Evolutionary conservation across 2,888 invertebrate species (phyloP).

Genomic region (Escarpia spicata): DNA sequence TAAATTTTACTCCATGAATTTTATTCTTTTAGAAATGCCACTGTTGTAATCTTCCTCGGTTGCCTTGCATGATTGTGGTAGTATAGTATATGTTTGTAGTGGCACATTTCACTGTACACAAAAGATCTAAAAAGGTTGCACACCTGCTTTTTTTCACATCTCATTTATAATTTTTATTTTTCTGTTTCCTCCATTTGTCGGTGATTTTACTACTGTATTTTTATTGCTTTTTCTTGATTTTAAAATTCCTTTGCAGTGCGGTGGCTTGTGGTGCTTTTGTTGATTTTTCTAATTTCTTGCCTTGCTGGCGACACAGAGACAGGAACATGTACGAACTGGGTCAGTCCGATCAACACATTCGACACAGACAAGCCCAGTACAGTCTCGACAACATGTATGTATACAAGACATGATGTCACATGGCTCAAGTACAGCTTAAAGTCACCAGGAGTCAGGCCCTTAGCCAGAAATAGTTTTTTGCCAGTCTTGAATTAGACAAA

Average conservation of each 20-base stretch:
- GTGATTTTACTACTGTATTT: not conserved
- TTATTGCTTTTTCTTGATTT: not conserved
- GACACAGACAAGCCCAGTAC: conserved; percentile 52
- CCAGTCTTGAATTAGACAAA: too few relatives aligned
- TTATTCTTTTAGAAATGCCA: too few relatives aligned
- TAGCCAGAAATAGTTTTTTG: too few relatives aligned
- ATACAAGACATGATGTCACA: not conserved
- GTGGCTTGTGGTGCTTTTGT: not conserved
- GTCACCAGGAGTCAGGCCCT: too few relatives aligned
- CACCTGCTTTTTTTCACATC: not conserved
- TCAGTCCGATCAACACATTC: conserved; percentile 49
- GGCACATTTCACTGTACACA: not conserved
- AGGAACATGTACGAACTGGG: conserved; percentile 53
- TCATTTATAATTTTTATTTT: not conserved
- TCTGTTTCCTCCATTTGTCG: not conserved
- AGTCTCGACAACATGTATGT: conserved; percentile 45
- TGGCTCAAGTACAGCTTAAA: not conserved
- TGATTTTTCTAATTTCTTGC: not conserved
- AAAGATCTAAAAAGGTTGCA: not conserved
- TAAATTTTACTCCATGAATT: too few relatives aligned
- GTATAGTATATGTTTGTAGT: not conserved
- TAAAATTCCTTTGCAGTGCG: not conserved
- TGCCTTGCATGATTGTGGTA: not conserved
- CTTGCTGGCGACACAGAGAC: conserved; percentile 48
- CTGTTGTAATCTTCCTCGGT: too few relatives aligned